phyloP scores from a whole-genome alignment of 2,797 vertebrate species.

The Eulemur coronatus region DNA sequence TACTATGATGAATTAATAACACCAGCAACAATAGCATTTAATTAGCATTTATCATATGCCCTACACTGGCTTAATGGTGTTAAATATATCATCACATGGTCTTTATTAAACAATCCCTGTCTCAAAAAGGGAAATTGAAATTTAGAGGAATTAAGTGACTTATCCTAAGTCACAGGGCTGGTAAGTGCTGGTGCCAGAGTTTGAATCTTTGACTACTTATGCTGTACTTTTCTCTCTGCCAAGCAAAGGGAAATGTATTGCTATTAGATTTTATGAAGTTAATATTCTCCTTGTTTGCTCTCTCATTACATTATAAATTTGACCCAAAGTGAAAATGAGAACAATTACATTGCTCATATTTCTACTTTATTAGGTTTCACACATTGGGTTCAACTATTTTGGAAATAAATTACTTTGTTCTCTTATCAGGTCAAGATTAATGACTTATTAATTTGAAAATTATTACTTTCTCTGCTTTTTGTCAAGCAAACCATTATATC shows the following conservation, averaged over 20 bases:
- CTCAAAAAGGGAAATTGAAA: not conserved
- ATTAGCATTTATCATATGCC: constrained; percentile 12
- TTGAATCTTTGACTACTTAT: not conserved
- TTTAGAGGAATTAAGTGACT: not conserved
- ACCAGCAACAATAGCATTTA: not conserved
- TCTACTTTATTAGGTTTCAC: constrained; percentile 39
- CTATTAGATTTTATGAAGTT: not conserved
- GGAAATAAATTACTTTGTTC: constrained; percentile 77
- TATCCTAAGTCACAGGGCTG: not conserved
- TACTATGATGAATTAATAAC: not conserved
- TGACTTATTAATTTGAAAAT: constrained; percentile 72
- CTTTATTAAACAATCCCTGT: not conserved
- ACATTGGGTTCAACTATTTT: constrained; percentile 68
- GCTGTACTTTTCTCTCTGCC: not conserved
- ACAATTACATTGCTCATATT: constrained; percentile 33
- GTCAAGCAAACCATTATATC: constrained; percentile 43
- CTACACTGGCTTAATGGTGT: not conserved
- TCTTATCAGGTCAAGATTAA: constrained; percentile 79
- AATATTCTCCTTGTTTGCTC: constrained; percentile 36
- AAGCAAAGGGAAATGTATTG: not conserved
- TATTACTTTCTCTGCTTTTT: constrained; percentile 72
- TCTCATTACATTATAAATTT: constrained; percentile 5
- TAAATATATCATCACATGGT: not conserved
- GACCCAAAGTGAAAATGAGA: constrained; percentile 37
- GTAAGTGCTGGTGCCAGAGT: not conserved